Conservation (phyloP, 2,888 invertebrate species). For the Eustalomyia histrio region DNA sequence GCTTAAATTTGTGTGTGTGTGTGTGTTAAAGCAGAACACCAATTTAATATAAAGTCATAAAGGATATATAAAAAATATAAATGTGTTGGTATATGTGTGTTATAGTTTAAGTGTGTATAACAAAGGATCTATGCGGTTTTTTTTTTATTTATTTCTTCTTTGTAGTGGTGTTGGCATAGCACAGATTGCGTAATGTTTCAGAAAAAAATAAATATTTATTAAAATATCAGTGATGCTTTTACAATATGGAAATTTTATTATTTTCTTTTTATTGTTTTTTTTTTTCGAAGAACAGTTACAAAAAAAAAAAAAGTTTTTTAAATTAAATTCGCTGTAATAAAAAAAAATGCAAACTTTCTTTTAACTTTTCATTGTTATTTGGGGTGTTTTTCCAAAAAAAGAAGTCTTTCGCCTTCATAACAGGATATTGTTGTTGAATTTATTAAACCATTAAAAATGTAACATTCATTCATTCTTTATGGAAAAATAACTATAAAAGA, state of each 20-base stretch:
- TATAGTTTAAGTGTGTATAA: not conserved
- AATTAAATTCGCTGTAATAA: not conserved
- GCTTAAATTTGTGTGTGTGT: not conserved
- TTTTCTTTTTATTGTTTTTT: not conserved
- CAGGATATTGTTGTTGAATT: conserved; percentile 4
- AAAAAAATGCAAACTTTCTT: not conserved
- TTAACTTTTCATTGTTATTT: not conserved
- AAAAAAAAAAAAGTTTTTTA: conserved; percentile 3
- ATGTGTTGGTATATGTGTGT: not conserved
- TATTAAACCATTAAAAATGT: conserved; percentile 7
- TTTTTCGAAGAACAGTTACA: not conserved
- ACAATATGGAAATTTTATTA: conserved; percentile 1
- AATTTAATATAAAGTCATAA: not conserved
- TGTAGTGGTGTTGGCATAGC: not conserved
- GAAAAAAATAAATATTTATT: not conserved
- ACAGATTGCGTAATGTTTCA: not conserved
- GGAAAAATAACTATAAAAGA: conserved; percentile 24
- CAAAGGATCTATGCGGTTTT: conserved; percentile 6
- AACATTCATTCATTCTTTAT: conserved; percentile 25
- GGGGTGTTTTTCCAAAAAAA: not conserved
- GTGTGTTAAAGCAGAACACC: not conserved
- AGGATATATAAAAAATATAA: not conserved
- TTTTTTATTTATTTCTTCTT: not conserved
- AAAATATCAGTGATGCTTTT: not conserved
- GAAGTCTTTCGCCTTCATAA: not conserved